phyloP scores from a whole-genome alignment of 1,140 invertebrate genomes.

The Sipha flava region DNA sequence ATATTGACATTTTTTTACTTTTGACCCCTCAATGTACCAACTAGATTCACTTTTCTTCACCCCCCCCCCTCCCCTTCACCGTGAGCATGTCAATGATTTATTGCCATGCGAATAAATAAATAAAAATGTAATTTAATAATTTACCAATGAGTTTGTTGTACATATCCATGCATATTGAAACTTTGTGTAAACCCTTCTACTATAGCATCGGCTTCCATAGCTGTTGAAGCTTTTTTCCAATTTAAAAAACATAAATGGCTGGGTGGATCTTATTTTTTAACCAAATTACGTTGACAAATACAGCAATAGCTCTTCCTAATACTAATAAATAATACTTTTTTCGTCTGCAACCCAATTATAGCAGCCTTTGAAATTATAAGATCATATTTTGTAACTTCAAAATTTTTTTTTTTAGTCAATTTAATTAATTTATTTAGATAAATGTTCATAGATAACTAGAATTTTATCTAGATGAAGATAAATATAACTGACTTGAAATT shows the following conservation, averaged over 20 bases:
- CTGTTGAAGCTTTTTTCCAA: conserved; percentile 41
- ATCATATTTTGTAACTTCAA: too few species aligned
- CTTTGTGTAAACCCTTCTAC: conserved; percentile 43
- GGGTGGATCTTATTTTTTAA: not conserved
- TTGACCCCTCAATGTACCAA: too few species aligned
- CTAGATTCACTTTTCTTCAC: too few species aligned
- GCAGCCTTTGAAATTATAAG: not conserved
- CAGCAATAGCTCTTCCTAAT: conserved; percentile 44
- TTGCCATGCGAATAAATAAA: not conserved
- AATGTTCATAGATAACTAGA: too few species aligned
- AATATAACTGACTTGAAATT: too few species aligned
- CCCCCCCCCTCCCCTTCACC: too few species aligned
- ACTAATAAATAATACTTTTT: conserved; percentile 42
- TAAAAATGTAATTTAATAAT: not conserved
- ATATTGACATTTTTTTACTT: too few species aligned
- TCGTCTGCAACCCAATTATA: conserved; percentile 41
- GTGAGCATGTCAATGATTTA: too few species aligned
- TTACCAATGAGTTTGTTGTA: conserved; percentile 40
- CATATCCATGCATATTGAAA: conserved; percentile 39
- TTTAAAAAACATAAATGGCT: conserved; percentile 41
- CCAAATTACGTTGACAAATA: conserved; percentile 35
- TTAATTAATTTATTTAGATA: too few species aligned
- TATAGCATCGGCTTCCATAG: conserved; percentile 46
- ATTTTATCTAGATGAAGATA: too few species aligned
- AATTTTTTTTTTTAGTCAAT: too few species aligned